Base-by-base conservation (phyloP, 2,888 invertebrate species). In the Thymelicus acteon region DNA sequence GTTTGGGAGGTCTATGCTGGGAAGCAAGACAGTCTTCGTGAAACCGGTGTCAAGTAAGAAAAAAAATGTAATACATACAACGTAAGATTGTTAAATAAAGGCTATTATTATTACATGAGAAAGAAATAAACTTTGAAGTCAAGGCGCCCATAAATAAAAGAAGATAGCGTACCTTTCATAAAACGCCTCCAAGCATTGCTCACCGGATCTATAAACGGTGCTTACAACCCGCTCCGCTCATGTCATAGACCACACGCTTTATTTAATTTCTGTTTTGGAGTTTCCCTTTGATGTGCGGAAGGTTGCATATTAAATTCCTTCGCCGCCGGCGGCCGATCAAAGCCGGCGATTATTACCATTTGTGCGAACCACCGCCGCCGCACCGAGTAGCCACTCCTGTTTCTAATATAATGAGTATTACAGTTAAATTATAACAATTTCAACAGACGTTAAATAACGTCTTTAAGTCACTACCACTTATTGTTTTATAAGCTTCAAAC, bases 251-350 rank as follows among this genome's bases (percentile, higher is more conserved):
- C 72, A 44, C 67, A 44, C 61, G 60, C 68, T 79, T 78, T 82
- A 83, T 86, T 87, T 86, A 85, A 89, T 89, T 86, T 85, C 83
- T 82, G 85, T 87, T 87, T 80, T 79, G 81, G 82, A 79, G 82
- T 79, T 69, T 75, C 78, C 77, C 87, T 89, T 88, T 89, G 90
- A 89, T 82, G 87, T 86, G 77, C 78, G 78, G 77, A 69, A 81
- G 82, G 85, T 77, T 85, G 85, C 88, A 88, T 87, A 90, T 90
- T 90, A 89, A 88, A 89, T 88, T 87, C 85, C 85, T 84, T 80
- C 82, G 81, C 82, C 82, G 80, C 82, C 82, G 80, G 81, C 78
- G 76, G 74, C 76, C 82, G 86, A 88, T 90, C 89, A 90, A 90
- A 90, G 89, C 76, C 76, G 78, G 77, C 81, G 83, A 86, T 88